Percentiles rank a stretch among this genome's conserved stretches.
phyloP scores from a whole-genome alignment of 2,888 invertebrate genomes.

The Amiota mariae region DNA sequence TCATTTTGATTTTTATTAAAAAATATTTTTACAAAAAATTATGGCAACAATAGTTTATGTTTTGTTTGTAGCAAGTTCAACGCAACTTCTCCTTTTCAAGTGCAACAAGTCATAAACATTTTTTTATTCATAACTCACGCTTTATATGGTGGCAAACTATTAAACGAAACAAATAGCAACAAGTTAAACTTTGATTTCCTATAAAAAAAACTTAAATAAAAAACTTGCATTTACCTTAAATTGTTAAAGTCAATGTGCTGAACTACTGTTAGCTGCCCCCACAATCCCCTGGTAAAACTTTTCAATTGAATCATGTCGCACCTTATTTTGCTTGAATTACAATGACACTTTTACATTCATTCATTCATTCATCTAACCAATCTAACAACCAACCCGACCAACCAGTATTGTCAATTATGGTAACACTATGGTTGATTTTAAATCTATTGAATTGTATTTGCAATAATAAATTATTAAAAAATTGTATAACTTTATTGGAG shows the following conservation, averaged over 20 bases:
- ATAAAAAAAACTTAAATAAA: constrained; percentile 52
- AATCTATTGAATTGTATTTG: neutral
- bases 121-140: constrained; percentile 12
- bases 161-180: constrained; percentile 4
- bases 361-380: too few relatives aligned
- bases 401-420: constrained; percentile 12
- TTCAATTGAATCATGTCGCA: neutral
- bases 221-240: constrained; percentile 17
- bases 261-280: neutral
- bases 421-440: neutral
- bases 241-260: constrained; percentile 15
- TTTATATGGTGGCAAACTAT: constrained; percentile 16
- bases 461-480: neutral
- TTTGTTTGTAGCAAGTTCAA: neutral
- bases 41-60: too few relatives aligned
- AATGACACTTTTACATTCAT: neutral
- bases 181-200: constrained; percentile 10
- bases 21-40: too few relatives aligned
- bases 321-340: constrained; percentile 11
- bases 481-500: neutral
- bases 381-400: neutral
- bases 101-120: neutral
- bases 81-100: neutral
- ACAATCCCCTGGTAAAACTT: neutral
- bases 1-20: too few relatives aligned